These are phyloP conservation scores for Muschampia plurimacula DNA, from an alignment of 2,888 invertebrate genomes.

Conservation along the genomic window DNA sequence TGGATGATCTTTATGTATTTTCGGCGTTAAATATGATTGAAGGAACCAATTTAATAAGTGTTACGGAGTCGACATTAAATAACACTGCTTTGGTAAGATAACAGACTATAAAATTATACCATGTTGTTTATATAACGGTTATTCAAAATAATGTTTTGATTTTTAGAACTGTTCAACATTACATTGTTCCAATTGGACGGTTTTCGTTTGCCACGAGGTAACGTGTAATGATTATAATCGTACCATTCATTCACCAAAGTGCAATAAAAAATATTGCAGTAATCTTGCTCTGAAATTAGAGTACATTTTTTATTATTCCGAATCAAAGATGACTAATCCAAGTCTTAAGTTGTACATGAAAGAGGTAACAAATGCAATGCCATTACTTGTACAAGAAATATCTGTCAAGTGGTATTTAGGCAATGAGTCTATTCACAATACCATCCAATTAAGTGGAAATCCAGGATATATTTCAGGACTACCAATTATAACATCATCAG, in stretches of 20 bases:
- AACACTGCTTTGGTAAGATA: constrained; percentile 60
- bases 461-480: constrained; percentile 90
- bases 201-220: constrained; percentile 59
- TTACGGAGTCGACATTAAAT: constrained; percentile 59
- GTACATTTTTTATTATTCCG: constrained; percentile 67
- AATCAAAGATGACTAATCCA: constrained; percentile 66
- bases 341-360: constrained; percentile 63
- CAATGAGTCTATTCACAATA: constrained; percentile 58
- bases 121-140: neutral
- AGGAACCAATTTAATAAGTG: constrained; percentile 63
- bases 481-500: constrained; percentile 84
- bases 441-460: constrained; percentile 87
- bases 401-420: constrained; percentile 64
- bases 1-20: constrained; percentile 72
- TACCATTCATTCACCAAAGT: constrained; percentile 62
- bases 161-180: constrained; percentile 74
- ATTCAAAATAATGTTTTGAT: constrained; percentile 23
- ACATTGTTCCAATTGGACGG: constrained; percentile 71
- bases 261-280: constrained; percentile 63
- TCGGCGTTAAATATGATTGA: constrained; percentile 60
- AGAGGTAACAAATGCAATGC: constrained; percentile 53
- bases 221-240: constrained; percentile 63
- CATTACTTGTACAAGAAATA: constrained; percentile 65
- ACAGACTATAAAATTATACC: neutral
- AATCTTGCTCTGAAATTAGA: constrained; percentile 67